Base-by-base conservation (phyloP, 2,113 vertebrate genomes). In the Caretta caretta region DNA sequence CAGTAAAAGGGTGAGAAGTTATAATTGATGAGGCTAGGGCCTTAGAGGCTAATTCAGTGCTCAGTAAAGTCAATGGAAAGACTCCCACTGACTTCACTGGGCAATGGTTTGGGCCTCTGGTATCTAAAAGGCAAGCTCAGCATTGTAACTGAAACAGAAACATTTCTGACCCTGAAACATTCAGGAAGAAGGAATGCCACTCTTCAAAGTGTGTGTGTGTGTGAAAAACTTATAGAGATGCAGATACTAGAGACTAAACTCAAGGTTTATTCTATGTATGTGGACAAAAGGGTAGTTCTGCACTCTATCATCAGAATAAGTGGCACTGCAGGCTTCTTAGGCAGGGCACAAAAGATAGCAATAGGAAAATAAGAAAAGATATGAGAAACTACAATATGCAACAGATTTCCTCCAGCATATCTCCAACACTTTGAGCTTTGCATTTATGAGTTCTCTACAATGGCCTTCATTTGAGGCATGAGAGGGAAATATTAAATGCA, bases 81-180 rank as follows among this genome's bases (percentile, higher is more conserved):
- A 51, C 88, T 79, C 29, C 13, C 0, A 0, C 0, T 38, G 88
- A 84, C 25, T 57, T 90, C 72, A 25, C 5, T 2, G 50, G 65
- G 75, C 38, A 48, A 9, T 51, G 50, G 9, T 24, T 6, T 22
- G 46, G 49, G 49, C 78, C 35, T 65, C 42, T 83, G 42, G 27
- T n/a, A 17, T 54, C 6, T 2, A 31, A 48, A 17, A n/a, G 85
- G 62, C 56, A 76, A 48, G 6, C 22, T 75, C 84, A 80, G 42
- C 24, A 4, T 1, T 51, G 11, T 10, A 79, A 65, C 53, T 31
- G 24, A 80, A 88, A 89, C 87, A 27, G n/a, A 75, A 72, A 24
- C 3, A 22, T 13, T 56, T 53, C 51, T 78, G 84, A 38, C 51
- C 69, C 11, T 65, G 25, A 75, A 87, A 81, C 12, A 4, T 4